Evolutionary conservation across 1,140 invertebrate genomes (phyloP).

Genomic region (Calycopis cecrops): DNA sequence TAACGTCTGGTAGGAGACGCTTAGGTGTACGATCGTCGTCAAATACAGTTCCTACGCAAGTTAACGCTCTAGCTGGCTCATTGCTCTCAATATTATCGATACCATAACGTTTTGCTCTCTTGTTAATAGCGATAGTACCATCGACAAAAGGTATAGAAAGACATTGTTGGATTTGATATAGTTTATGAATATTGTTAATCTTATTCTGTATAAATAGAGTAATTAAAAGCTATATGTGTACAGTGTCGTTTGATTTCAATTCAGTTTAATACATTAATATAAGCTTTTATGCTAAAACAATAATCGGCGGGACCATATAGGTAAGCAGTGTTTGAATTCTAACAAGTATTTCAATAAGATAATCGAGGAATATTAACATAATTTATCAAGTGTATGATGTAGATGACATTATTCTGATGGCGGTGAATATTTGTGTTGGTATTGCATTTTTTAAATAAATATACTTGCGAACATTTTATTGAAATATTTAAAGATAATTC

Average conservation of each 20-base stretch:
- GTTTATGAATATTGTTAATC: constrained; percentile 75
- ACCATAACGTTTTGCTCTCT: constrained; percentile 66
- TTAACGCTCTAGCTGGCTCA: constrained; percentile 42
- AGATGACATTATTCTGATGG: too few species aligned
- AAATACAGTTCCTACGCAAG: constrained; percentile 56
- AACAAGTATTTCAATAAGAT: constrained; percentile 49
- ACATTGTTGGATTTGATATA: constrained; percentile 75
- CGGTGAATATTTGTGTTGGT: too few species aligned
- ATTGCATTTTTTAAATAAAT: too few species aligned
- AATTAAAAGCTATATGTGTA: constrained; percentile 75
- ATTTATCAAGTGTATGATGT: too few species aligned
- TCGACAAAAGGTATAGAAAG: constrained; percentile 64
- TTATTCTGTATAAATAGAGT: constrained; percentile 74
- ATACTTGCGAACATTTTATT: constrained; percentile 19
- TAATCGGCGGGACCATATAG: constrained; percentile 46
- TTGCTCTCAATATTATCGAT: constrained; percentile 39
- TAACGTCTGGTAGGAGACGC: too few species aligned
- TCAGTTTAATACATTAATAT: constrained; percentile 25
- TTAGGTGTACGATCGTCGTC: constrained; percentile 20
- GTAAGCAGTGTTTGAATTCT: constrained; percentile 54
- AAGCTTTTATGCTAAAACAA: constrained; percentile 32
- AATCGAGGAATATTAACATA: neutral
- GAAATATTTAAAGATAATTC: constrained; percentile 21
- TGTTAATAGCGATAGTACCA: constrained; percentile 69
- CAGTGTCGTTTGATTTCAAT: constrained; percentile 60